Conservation (phyloP, 2,797 vertebrate genomes). For the Acanthurus leucopareius region DNA sequence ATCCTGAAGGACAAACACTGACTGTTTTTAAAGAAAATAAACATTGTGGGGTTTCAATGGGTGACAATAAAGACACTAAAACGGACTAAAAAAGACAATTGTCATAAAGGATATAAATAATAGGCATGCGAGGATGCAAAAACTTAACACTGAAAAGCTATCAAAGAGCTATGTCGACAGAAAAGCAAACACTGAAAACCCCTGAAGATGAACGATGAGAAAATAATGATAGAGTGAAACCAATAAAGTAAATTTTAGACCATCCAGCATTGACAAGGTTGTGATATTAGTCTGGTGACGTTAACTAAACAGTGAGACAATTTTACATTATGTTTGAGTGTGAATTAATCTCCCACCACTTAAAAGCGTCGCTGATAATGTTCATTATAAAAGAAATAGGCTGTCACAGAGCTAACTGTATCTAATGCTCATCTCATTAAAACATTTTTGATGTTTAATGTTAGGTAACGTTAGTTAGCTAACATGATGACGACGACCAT, state of each 20-base stretch:
- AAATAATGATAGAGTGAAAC: background rate
- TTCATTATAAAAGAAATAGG: background rate
- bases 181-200: background rate
- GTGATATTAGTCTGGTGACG: background rate
- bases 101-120: too few species aligned
- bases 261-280: background rate
- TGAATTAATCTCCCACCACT: accelerated
- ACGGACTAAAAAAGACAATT: too few species aligned
- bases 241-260: background rate
- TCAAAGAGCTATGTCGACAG: background rate
- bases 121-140: too few species aligned
- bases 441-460: too few species aligned
- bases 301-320: background rate
- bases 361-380: background rate
- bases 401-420: background rate
- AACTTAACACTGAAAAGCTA: too few species aligned
- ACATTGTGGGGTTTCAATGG: background rate
- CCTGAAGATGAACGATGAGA: too few species aligned
- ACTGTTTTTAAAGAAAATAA: background rate
- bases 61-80: too few species aligned
- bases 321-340: background rate
- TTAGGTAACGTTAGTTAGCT: background rate
- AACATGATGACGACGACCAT: background rate
- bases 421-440: too few species aligned
- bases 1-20: slow-evolving; percentile 2